Percentiles rank a stretch among this genome's conserved stretches.
phyloP scores from a whole-genome alignment of 2,113 vertebrate genomes.

The Tachycineta bicolor region DNA sequence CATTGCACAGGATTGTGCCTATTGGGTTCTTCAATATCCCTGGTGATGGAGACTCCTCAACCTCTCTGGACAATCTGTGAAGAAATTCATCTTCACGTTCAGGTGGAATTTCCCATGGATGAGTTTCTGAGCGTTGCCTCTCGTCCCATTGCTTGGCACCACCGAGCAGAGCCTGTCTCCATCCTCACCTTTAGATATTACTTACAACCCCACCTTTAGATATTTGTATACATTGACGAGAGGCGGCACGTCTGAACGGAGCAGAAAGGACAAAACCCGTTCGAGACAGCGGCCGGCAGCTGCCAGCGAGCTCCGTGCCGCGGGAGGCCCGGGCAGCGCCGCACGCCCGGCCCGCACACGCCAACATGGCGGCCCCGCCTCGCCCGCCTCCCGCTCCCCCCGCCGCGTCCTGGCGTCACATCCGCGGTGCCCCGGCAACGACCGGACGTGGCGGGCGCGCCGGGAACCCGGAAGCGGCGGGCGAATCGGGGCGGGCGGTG shows the following conservation, averaged over 20 bases:
- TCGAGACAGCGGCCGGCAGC: background rate
- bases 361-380: background rate
- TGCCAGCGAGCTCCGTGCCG: fast-evolving
- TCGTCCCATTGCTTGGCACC: background rate
- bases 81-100: background rate
- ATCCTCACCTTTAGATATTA: background rate
- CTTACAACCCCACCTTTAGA: no score
- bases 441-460: background rate
- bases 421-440: background rate
- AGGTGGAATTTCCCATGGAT: no score
- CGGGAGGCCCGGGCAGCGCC: fast-evolving
- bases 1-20: background rate
- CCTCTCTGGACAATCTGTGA: background rate
- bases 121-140: background rate
- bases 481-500: background rate
- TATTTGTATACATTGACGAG: background rate
- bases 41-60: fast-evolving
- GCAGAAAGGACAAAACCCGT: background rate
- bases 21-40: no score
- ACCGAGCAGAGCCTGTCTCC: background rate
- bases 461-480: background rate
- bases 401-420: background rate
- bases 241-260: background rate
- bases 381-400: fast-evolving
- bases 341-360: fast-evolving